phyloP scores from a whole-genome alignment of 1,140 invertebrate genomes.

The Dryas iulia region DNA sequence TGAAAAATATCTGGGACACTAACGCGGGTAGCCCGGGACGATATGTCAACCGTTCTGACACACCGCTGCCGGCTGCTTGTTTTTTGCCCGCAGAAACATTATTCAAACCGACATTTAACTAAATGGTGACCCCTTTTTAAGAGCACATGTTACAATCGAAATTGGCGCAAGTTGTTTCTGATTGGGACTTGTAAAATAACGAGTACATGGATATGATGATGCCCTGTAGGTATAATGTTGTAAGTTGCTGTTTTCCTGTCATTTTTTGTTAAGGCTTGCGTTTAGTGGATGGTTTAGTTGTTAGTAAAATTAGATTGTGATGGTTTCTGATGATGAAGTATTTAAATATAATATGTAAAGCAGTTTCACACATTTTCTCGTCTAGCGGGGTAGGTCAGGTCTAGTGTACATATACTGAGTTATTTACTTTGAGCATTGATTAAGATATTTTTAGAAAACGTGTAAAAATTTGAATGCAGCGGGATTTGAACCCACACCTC shows the following conservation, averaged over 20 bases:
- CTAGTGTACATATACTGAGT: no score
- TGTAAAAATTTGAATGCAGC: no score
- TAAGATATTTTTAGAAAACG: no score
- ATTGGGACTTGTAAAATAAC: neutral
- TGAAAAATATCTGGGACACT: constrained; percentile 26
- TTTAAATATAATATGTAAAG: no score
- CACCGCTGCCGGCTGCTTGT: constrained; percentile 36
- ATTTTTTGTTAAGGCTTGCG: neutral
- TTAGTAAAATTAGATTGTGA: neutral
- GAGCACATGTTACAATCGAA: neutral
- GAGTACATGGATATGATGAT: neutral
- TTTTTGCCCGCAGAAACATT: constrained; percentile 37
- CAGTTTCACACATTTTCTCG: no score
- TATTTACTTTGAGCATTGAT: no score
- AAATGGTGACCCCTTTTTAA: constrained; percentile 3
- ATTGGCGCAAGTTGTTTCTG: neutral
- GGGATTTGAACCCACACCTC: no score
- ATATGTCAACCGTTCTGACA: constrained; percentile 55
- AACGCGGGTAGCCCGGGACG: constrained; percentile 34
- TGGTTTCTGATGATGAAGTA: neutral
- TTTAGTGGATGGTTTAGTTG: neutral
- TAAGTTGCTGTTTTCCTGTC: neutral
- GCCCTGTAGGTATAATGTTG: neutral
- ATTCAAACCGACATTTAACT: constrained; percentile 23
- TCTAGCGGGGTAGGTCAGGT: no score